Evolutionary conservation across 2,113 vertebrate genomes (phyloP), one percentile per base, ranked within the genome.

Genomic region (Macaca nemestrina): DNA sequence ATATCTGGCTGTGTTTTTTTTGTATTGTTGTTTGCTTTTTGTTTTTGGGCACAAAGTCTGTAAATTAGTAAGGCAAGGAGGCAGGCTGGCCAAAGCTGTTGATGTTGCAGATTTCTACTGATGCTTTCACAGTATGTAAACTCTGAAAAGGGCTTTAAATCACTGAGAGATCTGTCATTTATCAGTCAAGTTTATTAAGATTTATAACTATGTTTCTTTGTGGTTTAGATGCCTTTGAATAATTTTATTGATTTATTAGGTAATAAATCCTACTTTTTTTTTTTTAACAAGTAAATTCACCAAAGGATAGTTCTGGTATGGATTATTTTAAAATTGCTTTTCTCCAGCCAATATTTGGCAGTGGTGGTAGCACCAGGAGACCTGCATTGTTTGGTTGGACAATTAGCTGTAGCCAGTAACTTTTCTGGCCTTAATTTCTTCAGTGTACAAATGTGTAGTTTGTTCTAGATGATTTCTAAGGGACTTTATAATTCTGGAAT

Each of bases 401-500:
- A 13, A 22, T 40, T 64, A 61, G 6, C 43, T 90, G 45, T 68
- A 30, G 59, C 35, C 20, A 23, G 8, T 59, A 30, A 9, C 18
- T 38, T 64, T 85, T 20, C 14, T 88, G 32, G 9, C 67, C 48
- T 95, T 78, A 57, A 23, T 86, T n/a, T 81, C 32, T 85, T 43
- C 13, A 55, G 3, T 93, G 35, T 90, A 50, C 17, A 80, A 78
- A 55, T 75, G 52, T 80, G 25, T 40, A 84, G 20, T 91, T 67
- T 94, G 9, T 94, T 73, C 38, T 78, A 35, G 61, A 79, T 79
- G 5, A 45, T 68, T 57, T 84, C 76, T 64, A 76, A 76, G 10
- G 48, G 64, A 85, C 76, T 84, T 95, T 85, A 22, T 57, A 78
- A 22, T 90, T 97, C 72, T 75, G 40, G 61, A 95, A 92, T 88